Evolutionary conservation across 1,140 invertebrate species (phyloP).

Genomic region (Drosophila nannoptera): DNA sequence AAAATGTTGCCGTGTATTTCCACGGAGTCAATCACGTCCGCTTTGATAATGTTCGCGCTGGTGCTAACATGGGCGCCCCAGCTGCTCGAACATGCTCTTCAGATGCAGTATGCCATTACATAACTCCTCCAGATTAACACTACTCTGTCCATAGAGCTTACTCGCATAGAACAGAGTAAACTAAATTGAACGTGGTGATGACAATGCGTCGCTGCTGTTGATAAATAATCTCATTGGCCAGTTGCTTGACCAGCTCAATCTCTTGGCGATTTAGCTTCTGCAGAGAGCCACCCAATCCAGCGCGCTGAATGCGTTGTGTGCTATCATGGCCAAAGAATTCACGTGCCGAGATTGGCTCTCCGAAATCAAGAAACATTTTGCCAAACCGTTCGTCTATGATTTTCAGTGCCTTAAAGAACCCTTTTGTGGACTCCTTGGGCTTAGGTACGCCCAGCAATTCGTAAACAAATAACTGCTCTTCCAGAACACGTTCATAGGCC

Average conservation of each 20-base stretch:
- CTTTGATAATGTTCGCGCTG: conserved; percentile 77
- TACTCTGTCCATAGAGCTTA: conserved; percentile 56
- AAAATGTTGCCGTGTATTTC: conserved; percentile 76
- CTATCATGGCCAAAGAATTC: conserved; percentile 80
- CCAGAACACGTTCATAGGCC: conserved; percentile 94
- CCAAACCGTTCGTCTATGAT: conserved; percentile 90
- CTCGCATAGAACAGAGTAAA: conserved; percentile 82
- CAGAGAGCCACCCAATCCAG: conserved; percentile 79
- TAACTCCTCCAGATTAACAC: conserved; percentile 72
- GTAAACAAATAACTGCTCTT: conserved; percentile 95
- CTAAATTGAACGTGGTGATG: conserved; percentile 87
- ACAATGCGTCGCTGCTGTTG: conserved; percentile 86
- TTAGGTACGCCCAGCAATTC: conserved; percentile 97
- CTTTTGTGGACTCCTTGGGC: conserved; percentile 95
- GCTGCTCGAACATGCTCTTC: conserved; percentile 80
- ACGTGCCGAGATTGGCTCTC: conserved; percentile 87
- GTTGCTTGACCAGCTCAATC: conserved; percentile 80
- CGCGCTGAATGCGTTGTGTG: conserved; percentile 72
- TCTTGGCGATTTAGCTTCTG: conserved; percentile 82
- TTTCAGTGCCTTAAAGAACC: conserved; percentile 88
- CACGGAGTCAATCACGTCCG: conserved; percentile 78
- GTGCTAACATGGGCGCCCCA: conserved; percentile 81
- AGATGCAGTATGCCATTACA: conserved; percentile 82
- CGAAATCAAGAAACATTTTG: conserved; percentile 90
- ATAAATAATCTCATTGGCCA: conserved; percentile 83